These are phyloP conservation scores for Setipinna tenuifilis DNA, from an alignment of 2,797 vertebrate genomes.

Conservation along the genomic window DNA sequence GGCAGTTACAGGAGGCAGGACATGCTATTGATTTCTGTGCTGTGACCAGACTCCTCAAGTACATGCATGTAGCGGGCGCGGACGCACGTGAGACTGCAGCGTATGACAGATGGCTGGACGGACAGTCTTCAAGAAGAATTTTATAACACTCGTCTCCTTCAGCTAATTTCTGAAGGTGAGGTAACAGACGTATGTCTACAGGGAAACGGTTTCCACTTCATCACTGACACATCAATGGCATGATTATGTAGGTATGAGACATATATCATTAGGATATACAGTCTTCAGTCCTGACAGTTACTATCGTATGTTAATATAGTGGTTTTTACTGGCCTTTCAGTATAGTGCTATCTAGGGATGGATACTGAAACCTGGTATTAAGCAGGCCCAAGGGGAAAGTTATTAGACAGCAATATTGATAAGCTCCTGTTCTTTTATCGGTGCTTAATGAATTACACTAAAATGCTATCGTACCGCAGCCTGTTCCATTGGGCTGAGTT, in stretches of 20 bases:
- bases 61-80: background rate
- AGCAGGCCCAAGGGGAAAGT: conserved; percentile 3
- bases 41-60: background rate
- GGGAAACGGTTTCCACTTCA: background rate
- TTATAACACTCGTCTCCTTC: background rate
- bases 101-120: conserved; percentile 1
- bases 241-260: background rate
- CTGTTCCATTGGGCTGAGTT: too few species aligned
- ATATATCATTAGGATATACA: background rate
- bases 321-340: too few species aligned
- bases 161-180: background rate
- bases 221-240: background rate
- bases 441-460: too few species aligned
- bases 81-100: background rate
- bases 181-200: background rate
- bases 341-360: background rate
- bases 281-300: background rate
- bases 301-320: background rate
- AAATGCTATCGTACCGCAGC: too few species aligned
- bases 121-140: background rate
- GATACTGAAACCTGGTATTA: conserved; percentile 35
- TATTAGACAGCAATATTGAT: too few species aligned
- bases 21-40: conserved; percentile 7
- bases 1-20: background rate
- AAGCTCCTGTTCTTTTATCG: too few species aligned